Evolutionary conservation across 1,140 invertebrate species (phyloP).

Genomic region (Ceratina japonica): DNA sequence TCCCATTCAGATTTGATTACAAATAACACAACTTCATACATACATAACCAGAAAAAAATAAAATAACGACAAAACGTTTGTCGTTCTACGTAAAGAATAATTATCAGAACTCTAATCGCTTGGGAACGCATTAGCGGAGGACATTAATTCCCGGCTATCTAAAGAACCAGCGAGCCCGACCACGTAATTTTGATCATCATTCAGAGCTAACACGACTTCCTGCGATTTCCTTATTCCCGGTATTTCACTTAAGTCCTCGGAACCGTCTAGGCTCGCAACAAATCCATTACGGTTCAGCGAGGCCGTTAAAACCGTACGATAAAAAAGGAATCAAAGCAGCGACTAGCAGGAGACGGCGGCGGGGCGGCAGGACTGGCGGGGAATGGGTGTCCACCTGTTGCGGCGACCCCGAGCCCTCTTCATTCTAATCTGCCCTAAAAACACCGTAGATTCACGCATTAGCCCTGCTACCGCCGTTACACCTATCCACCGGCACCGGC

Average conservation of each 20-base stretch:
- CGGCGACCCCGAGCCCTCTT: constrained; percentile 4
- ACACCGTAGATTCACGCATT: constrained; percentile 49
- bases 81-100: too few relatives aligned
- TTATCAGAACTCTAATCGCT: too few relatives aligned
- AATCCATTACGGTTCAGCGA: constrained; percentile 11
- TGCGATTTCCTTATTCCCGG: neutral
- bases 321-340: constrained; percentile 1
- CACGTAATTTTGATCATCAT: neutral
- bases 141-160: too few relatives aligned
- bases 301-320: neutral
- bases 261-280: neutral
- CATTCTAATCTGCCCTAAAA: constrained; percentile 53
- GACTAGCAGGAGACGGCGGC: neutral
- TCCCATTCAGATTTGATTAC: too few relatives aligned
- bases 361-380: too few relatives aligned
- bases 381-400: constrained; percentile 48
- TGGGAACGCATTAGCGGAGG: too few relatives aligned
- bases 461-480: constrained; percentile 60
- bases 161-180: too few relatives aligned
- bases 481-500: constrained; percentile 21
- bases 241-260: neutral
- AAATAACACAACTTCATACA: too few relatives aligned
- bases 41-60: too few relatives aligned
- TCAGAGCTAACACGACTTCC: neutral
- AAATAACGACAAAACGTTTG: too few relatives aligned